These are phyloP conservation scores for Itoplectis maculator DNA, from an alignment of 2,888 invertebrate species.

Conservation along the genomic window DNA sequence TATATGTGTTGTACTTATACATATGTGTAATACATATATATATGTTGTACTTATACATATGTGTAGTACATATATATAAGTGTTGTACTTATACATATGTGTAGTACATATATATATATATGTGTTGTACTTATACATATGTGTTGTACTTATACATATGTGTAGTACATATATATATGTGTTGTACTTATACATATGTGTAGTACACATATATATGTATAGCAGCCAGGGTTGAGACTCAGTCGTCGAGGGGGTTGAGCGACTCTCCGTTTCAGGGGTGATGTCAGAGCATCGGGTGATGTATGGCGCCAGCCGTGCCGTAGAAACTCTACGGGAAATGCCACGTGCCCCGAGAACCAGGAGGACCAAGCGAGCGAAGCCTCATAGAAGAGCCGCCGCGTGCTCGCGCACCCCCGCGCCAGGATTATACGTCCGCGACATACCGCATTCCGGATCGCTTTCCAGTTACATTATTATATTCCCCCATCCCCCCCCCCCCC, in stretches of 20 bases:
- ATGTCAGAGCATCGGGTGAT: slow-evolving; percentile 80
- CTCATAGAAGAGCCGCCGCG: slow-evolving; percentile 31
- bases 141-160: slow-evolving; percentile 29
- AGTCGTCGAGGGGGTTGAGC: slow-evolving; percentile 37
- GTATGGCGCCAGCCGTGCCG: slow-evolving; percentile 75
- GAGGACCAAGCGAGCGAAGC: slow-evolving; percentile 3
- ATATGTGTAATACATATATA: slow-evolving; percentile 27
- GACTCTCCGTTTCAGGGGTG: slow-evolving; percentile 73
- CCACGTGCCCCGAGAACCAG: slow-evolving; percentile 75
- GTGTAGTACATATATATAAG: not conserved
- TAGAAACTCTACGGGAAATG: slow-evolving; percentile 76
- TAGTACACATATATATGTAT: not conserved
- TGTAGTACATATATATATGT: not conserved
- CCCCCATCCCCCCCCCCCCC: too few species aligned
- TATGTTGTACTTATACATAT: slow-evolving; percentile 17
- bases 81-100: slow-evolving; percentile 23
- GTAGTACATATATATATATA: not conserved
- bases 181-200: slow-evolving; percentile 22
- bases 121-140: too few species aligned
- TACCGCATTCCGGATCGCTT: slow-evolving; percentile 63
- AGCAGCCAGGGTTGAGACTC: not conserved
- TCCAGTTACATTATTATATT: slow-evolving; percentile 57
- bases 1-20: too few species aligned
- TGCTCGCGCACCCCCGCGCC: slow-evolving; percentile 64
- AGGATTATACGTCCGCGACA: slow-evolving; percentile 65